These are phyloP conservation scores for Sitta carolinensis DNA, from an alignment of 2,797 vertebrate genomes.

Conservation along the genomic window DNA sequence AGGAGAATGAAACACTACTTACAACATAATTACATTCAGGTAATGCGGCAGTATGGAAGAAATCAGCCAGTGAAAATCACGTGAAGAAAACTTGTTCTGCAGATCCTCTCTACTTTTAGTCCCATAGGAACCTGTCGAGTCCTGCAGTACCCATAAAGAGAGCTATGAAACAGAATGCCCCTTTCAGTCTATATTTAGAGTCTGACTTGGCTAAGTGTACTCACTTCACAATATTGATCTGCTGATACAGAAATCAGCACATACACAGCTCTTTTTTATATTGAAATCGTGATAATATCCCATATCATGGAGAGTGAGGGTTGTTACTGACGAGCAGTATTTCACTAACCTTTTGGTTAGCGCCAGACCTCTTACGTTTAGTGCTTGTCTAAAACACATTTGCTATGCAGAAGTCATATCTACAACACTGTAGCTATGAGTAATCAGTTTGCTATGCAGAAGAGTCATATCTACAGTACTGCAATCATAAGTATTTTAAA, in stretches of 20 bases:
- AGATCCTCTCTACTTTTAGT: not conserved
- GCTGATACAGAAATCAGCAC: not conserved
- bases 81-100: not conserved
- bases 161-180: constrained; percentile 40
- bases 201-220: constrained; percentile 33
- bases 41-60: not conserved
- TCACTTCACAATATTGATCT: constrained; percentile 7
- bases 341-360: not conserved
- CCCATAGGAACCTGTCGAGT: not conserved
- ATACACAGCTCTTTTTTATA: not conserved
- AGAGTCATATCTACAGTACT: not conserved
- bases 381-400: not conserved
- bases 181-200: constrained; percentile 69
- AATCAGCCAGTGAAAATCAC: not conserved
- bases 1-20: constrained; percentile 63
- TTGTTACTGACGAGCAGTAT: not conserved
- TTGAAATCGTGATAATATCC: not conserved
- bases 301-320: not conserved
- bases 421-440: not conserved
- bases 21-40: constrained; percentile 42
- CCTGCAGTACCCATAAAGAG: not conserved
- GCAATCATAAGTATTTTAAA: not conserved
- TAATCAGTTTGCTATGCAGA: constrained; percentile 52
- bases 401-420: not conserved
- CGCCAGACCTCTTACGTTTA: not conserved